Conservation (phyloP, 1,140 invertebrate genomes). For the Pygmarrhopalites habei region DNA sequence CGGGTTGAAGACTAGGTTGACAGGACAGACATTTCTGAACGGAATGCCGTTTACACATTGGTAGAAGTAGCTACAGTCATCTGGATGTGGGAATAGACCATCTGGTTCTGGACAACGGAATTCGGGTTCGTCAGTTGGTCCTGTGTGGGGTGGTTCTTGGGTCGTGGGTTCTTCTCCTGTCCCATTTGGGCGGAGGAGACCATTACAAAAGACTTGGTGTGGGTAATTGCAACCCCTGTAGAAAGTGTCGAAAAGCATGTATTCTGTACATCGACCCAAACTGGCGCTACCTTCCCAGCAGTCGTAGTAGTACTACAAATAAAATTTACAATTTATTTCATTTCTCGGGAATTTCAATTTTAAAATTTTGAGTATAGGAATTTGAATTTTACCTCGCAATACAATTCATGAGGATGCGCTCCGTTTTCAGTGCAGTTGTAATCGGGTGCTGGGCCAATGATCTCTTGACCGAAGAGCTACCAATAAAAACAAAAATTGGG, state of each 20-base stretch:
- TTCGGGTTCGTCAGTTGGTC: slow-evolving; percentile 6
- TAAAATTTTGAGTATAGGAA: no score
- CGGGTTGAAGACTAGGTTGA: background rate
- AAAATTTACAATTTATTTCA: no score
- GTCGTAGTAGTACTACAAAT: slow-evolving; percentile 25
- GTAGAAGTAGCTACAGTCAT: background rate
- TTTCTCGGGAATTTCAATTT: no score
- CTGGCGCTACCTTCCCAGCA: slow-evolving; percentile 23
- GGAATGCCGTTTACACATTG: background rate
- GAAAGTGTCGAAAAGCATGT: slow-evolving; percentile 11
- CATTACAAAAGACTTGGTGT: slow-evolving; percentile 17
- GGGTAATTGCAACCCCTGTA: slow-evolving; percentile 30
- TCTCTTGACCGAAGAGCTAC: background rate
- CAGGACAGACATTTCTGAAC: background rate
- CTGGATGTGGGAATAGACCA: background rate
- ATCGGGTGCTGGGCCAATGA: background rate
- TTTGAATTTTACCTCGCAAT: no score
- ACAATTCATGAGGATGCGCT: slow-evolving; percentile 15
- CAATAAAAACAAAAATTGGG: no score
- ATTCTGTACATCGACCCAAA: slow-evolving; percentile 6
- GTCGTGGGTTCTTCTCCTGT: no score
- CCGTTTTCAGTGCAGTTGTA: slow-evolving; percentile 20
- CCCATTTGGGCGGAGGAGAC: slow-evolving; percentile 9
- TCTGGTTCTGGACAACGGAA: background rate
- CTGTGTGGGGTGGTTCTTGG: background rate